A percentile compares a stretch with the other conserved stretches of the same genome.
These are phyloP conservation scores for Meloidogyne exigua DNA, from an alignment of 1,140 invertebrate genomes.

Conservation along the genomic window DNA sequence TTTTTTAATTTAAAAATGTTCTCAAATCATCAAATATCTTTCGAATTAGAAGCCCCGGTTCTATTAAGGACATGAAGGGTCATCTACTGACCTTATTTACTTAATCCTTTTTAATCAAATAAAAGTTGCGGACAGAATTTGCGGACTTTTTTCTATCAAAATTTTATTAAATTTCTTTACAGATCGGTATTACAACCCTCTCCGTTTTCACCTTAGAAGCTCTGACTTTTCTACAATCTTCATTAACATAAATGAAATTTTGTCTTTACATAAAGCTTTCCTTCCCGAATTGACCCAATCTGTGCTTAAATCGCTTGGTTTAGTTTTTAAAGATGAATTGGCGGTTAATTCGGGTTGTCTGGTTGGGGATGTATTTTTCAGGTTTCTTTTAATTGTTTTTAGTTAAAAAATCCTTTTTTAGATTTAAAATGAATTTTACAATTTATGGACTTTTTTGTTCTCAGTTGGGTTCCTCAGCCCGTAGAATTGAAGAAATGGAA, in stretches of 20 bases:
- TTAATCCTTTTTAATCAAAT: no score
- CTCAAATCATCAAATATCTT: no score
- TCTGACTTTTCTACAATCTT: conserved; percentile 43
- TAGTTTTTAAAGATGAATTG: conserved; percentile 66
- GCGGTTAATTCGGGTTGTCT: neutral
- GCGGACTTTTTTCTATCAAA: no score
- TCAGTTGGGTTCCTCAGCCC: conserved; percentile 79
- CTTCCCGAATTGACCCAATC: conserved; percentile 33
- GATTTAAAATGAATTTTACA: conserved; percentile 81
- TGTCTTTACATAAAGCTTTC: conserved; percentile 27
- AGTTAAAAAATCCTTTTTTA: conserved; percentile 24
- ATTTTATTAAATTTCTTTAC: no score
- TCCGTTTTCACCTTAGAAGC: conserved; percentile 22
- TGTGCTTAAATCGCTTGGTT: conserved; percentile 31
- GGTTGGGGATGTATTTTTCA: neutral
- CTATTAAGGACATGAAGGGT: no score
- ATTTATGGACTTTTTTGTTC: conserved; percentile 93
- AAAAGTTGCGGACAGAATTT: no score
- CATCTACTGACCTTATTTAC: no score
- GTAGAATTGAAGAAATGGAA: conserved; percentile 75
- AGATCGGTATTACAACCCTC: conserved; percentile 76
- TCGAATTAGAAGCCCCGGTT: no score
- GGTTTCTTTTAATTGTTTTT: conserved; percentile 28
- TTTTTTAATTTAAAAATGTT: no score
- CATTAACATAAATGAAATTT: conserved; percentile 43